Percentiles rank a stretch among this genome's conserved stretches.
phyloP scores from a whole-genome alignment of 2,113 vertebrate genomes.

The Podarcis cretensis region DNA sequence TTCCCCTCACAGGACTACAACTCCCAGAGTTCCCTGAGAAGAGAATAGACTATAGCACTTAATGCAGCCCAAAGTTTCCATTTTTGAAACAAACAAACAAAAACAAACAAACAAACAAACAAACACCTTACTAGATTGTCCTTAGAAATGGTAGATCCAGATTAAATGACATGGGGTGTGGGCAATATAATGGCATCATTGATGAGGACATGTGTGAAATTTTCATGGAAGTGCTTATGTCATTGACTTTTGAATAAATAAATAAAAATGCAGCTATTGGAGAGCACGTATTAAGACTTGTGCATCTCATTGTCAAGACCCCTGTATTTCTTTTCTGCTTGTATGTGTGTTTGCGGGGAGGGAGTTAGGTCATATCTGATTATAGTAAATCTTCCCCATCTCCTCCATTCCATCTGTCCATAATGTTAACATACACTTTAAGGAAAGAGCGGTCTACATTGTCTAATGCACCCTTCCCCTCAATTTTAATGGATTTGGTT shows the following conservation, averaged over 20 bases:
- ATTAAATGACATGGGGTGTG: too few species aligned
- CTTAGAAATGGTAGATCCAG: too few species aligned
- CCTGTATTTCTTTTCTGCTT: conserved; percentile 1
- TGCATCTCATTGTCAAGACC: neutral
- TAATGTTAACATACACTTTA: conserved; percentile 37
- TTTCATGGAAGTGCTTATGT: too few species aligned
- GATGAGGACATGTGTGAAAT: too few species aligned
- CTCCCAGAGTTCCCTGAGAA: too few species aligned
- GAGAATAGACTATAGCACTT: too few species aligned
- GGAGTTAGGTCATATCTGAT: conserved; percentile 36
- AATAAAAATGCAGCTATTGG: fast-evolving
- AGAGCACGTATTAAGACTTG: neutral
- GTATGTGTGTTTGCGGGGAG: neutral
- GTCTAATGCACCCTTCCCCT: conserved; percentile 27
- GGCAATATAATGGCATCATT: too few species aligned
- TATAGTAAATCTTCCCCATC: neutral
- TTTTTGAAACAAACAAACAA: too few species aligned
- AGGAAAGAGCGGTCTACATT: conserved; percentile 41
- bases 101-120: too few species aligned
- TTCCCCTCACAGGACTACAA: too few species aligned
- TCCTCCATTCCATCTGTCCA: neutral
- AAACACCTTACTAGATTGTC: too few species aligned
- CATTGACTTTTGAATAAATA: neutral
- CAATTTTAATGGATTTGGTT: conserved; percentile 44
- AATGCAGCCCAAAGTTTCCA: too few species aligned